Base-by-base conservation (phyloP, 2,888 invertebrate genomes). In the Rhyacophila evoluta region DNA sequence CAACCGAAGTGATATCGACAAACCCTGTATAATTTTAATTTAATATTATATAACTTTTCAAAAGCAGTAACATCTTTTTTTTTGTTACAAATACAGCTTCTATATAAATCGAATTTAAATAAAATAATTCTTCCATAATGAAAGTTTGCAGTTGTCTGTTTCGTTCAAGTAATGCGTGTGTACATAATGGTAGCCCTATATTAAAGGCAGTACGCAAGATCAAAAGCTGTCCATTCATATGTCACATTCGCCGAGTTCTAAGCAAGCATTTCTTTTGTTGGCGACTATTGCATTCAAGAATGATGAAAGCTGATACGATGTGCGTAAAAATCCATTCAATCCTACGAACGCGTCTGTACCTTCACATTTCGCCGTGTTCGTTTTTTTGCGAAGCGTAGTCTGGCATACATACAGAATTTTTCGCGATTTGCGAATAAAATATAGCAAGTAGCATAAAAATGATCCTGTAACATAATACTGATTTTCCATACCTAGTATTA, bases 181-280 rank as follows among this genome's bases (percentile, higher is more conserved):
- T 55, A 8, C 15, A 55, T 19, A 2, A 55, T 55, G 25, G 55
- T 55, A 6, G 8, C 25, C 10, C 55, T 55, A 19, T 8, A 10
- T 55, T 1, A 10, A 19, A 19, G 15, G 19, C 55, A 55, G 19
- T 55, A 19, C 55, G 19, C 55, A 55, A 19, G 55, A 55, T 55
- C 55, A 55, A 55, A 55, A 19, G 55, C 55, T 55, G 55, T 55
- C 55, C 55, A 55, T 55, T 55, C 55, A 55, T 25, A 55, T 55
- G 55, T 55, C 55, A 55, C 55, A 55, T 55, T 55, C 19, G 8
- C 55, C 2, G 55, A 55, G 55, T 55, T 55, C 55, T 55, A 55
- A 55, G 55, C 55, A 25, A 55, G 55, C 55, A 19, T 55, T 8
- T 25, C 55, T 55, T 55, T 55, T 55, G 55, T 55, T 55, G 5